These are phyloP conservation scores for Choristoneura fumiferana DNA, from an alignment of 1,140 invertebrate species.

Conservation along the genomic window DNA sequence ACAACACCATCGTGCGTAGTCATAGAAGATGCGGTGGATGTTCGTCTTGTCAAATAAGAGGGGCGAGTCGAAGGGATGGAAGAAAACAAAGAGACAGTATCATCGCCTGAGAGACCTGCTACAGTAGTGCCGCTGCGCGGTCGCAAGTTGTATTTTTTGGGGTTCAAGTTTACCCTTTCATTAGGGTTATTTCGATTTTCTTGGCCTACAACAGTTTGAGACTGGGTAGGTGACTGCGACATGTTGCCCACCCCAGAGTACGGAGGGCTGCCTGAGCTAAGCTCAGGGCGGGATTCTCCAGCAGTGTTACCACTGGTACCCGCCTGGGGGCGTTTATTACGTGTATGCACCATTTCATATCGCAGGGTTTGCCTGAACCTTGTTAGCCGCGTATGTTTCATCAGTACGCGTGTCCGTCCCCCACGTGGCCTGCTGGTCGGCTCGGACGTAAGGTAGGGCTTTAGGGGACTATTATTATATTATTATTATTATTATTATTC, in stretches of 20 bases:
- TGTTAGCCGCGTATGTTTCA: not conserved
- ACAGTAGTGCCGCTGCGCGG: not conserved
- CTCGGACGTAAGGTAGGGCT: not conserved
- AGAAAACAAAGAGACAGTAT: too few species aligned
- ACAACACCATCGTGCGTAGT: too few species aligned
- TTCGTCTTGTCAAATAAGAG: too few species aligned
- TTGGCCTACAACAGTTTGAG: not conserved
- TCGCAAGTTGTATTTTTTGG: too few species aligned
- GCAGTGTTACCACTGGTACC: not conserved
- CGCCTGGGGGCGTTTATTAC: not conserved
- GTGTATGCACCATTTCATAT: not conserved
- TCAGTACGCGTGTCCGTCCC: not conserved
- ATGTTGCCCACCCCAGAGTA: not conserved
- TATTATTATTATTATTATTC: not conserved
- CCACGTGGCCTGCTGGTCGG: not conserved
- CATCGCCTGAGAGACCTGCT: not conserved
- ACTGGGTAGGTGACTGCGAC: not conserved
- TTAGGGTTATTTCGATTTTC: too few species aligned
- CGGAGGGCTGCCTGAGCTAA: not conserved
- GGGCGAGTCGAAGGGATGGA: too few species aligned
- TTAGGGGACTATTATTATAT: not conserved
- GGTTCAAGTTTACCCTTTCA: too few species aligned
- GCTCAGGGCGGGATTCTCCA: conserved; percentile 6
- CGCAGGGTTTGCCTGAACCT: not conserved
- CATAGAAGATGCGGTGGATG: too few species aligned